A percentile compares a stretch with the other conserved stretches of the same genome.
These are phyloP conservation scores for Pterobdella sp. DNA, from an alignment of 2,888 invertebrate species.

Conservation along the genomic window DNA sequence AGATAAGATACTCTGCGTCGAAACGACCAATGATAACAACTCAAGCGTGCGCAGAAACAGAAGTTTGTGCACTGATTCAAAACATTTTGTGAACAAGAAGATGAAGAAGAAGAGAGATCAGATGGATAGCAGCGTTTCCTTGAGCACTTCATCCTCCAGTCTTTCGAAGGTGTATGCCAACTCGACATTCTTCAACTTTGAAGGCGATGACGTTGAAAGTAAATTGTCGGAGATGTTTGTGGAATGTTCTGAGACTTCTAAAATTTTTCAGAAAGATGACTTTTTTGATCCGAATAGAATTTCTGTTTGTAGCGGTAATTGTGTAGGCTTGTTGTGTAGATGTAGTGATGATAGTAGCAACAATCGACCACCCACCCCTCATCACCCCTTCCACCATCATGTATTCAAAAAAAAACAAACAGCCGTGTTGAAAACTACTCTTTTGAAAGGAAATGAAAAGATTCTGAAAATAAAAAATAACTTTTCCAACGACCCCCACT, in stretches of 20 bases:
- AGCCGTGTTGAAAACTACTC: not conserved
- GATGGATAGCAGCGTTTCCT: not conserved
- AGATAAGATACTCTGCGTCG: no score
- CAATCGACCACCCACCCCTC: not conserved
- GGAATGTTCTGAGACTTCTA: not conserved
- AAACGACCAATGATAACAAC: no score
- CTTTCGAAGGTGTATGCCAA: no score
- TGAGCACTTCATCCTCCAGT: not conserved
- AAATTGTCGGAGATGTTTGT: not conserved
- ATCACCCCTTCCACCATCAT: not conserved
- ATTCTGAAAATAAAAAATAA: not conserved
- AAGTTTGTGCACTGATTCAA: not conserved
- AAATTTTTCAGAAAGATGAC: not conserved
- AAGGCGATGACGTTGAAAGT: not conserved
- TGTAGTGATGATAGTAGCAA: not conserved
- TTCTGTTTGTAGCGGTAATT: not conserved
- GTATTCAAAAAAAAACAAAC: not conserved
- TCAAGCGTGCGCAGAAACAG: not conserved
- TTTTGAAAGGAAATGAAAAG: not conserved
- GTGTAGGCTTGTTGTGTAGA: not conserved
- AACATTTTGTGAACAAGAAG: not conserved
- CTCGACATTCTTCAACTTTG: conserved; percentile 5
- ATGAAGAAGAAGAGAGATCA: not conserved
- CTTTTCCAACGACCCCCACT: not conserved
- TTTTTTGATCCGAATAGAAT: not conserved